These are phyloP conservation scores for Pomatorhinus ruficollis DNA, from an alignment of 2,113 vertebrate species.

Conservation along the genomic window DNA sequence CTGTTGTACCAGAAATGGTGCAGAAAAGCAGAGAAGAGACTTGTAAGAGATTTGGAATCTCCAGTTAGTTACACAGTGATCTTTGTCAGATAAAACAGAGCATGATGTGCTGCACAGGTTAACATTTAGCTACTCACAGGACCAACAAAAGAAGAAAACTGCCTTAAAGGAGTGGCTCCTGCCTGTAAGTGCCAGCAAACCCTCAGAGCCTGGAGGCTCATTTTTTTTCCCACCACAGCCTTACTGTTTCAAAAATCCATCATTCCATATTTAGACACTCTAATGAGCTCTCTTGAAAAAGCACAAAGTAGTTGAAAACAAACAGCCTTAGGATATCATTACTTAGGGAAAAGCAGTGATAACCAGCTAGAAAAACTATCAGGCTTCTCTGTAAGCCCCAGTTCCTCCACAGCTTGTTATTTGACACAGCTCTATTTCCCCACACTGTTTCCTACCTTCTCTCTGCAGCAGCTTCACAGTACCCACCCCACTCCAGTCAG, in stretches of 20 bases:
- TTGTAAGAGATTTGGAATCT: background rate
- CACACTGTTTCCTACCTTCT: background rate
- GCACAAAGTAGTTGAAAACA: background rate
- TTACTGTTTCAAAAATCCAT: background rate
- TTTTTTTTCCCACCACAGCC: background rate
- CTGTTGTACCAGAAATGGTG: background rate
- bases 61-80: background rate
- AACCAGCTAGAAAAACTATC: background rate
- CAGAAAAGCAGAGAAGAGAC: background rate
- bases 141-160: background rate
- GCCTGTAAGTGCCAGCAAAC: background rate
- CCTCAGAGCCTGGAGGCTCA: background rate
- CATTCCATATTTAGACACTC: background rate
- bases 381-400: background rate
- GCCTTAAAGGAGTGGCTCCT: background rate
- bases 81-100: background rate
- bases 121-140: background rate
- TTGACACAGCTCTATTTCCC: background rate
- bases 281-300: background rate
- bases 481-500: background rate
- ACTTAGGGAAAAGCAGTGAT: background rate
- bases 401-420: background rate
- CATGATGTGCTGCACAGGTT: background rate
- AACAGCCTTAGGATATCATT: background rate
- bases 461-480: background rate